A percentile compares a stretch with the other conserved stretches of the same genome.
Conservation (phyloP, 2,888 invertebrate genomes). For the Nomada ruficornis region DNA sequence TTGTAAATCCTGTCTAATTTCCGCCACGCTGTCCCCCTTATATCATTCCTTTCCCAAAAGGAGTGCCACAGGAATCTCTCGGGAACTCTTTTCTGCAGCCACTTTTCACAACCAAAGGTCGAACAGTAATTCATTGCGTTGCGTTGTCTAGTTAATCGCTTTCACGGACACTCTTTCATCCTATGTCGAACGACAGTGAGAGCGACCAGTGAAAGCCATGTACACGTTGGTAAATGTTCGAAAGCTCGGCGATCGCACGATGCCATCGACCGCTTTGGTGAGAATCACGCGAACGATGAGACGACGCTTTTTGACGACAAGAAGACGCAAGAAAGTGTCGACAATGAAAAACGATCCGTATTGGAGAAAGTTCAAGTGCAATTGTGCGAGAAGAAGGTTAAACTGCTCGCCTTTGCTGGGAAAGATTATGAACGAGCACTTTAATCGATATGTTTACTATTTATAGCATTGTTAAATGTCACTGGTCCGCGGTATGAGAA, state of each 20-base stretch:
- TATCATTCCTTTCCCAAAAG: not conserved
- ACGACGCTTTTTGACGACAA: constrained; percentile 30
- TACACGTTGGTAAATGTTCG: constrained; percentile 61
- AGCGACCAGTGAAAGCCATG: constrained; percentile 61
- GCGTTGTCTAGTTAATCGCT: constrained; percentile 63
- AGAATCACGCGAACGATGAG: constrained; percentile 52
- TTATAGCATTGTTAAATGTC: not conserved
- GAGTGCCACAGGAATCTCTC: not conserved
- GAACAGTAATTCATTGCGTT: constrained; percentile 31
- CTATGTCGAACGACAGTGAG: constrained; percentile 41
- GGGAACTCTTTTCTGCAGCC: not conserved
- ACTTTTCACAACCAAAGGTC: not conserved
- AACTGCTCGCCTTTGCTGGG: constrained; percentile 9
- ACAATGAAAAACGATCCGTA: constrained; percentile 64
- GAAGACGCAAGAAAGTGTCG: constrained; percentile 41
- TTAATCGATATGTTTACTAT: not conserved
- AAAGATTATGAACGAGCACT: not conserved
- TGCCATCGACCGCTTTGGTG: constrained; percentile 63
- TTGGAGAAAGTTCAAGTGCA: constrained; percentile 50
- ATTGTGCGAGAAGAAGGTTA: constrained; percentile 29
- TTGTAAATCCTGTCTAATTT: not conserved
- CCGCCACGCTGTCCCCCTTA: not conserved
- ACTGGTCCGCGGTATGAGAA: too few species aligned
- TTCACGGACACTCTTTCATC: constrained; percentile 50
- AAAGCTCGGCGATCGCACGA: constrained; percentile 59